phyloP scores from a whole-genome alignment of 2,797 vertebrate genomes.

The Phylloscopus collybita region DNA sequence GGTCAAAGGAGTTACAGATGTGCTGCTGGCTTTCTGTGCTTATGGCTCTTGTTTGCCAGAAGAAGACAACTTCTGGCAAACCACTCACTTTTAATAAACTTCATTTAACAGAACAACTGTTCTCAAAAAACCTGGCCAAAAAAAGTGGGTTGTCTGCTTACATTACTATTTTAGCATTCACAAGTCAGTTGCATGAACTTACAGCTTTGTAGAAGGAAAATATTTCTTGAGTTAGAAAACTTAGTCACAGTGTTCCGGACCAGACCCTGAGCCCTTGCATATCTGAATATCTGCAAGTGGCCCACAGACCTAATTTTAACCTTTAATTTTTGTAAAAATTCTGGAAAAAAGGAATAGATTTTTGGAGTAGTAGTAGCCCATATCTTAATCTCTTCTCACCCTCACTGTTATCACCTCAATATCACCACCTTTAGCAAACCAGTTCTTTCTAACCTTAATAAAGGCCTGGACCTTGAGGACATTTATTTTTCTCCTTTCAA shows the following conservation, averaged over 20 bases:
- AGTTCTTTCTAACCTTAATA: neutral
- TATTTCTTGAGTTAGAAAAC: neutral
- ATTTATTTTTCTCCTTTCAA: neutral
- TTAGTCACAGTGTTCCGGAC: neutral
- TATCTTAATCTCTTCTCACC: neutral
- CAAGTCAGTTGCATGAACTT: neutral
- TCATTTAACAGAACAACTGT: slow-evolving; percentile 49
- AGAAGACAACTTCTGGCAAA: slow-evolving; percentile 56
- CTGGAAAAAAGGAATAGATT: neutral
- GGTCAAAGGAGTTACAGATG: slow-evolving; percentile 1
- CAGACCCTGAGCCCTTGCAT: neutral
- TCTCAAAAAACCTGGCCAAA: neutral
- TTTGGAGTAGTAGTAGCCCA: neutral
- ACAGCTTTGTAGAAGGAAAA: neutral
- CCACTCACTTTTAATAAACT: slow-evolving; percentile 47
- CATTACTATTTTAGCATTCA: slow-evolving; percentile 28
- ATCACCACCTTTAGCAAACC: neutral
- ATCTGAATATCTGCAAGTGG: neutral
- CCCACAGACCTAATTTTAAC: neutral
- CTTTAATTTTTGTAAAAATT: neutral
- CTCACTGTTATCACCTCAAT: rapidly evolving
- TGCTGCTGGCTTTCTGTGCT: neutral
- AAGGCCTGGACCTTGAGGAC: neutral
- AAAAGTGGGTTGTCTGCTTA: slow-evolving; percentile 16
- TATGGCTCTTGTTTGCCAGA: neutral